Conservation (phyloP, 2,797 vertebrate genomes). For the Numenius phaeopus region DNA sequence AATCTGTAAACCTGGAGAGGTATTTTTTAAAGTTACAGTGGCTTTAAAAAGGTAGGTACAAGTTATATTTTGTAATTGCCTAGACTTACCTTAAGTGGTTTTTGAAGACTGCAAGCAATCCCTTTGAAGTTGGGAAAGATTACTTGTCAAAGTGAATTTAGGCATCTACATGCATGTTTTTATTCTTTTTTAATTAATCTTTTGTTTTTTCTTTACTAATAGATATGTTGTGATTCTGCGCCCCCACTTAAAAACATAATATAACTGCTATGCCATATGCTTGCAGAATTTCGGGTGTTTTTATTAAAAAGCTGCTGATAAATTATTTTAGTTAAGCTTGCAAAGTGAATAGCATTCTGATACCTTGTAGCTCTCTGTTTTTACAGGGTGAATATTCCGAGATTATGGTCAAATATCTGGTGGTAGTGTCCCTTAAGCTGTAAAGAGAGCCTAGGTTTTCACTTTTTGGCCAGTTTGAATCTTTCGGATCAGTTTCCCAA, state of each 20-base stretch:
- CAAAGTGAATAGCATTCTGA: not conserved
- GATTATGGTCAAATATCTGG: not conserved
- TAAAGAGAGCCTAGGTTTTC: not conserved
- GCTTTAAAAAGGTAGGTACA: not conserved
- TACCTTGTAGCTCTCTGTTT: not conserved
- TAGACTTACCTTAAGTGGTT: too few species aligned
- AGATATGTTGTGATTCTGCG: not conserved
- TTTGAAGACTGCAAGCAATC: not conserved
- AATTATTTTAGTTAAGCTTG: not conserved
- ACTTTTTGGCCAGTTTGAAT: not conserved
- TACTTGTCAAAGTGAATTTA: not conserved
- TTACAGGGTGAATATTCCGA: not conserved
- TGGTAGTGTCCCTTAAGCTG: not conserved
- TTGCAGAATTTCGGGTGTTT: not conserved
- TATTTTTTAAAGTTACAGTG: not conserved
- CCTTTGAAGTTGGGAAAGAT: not conserved
- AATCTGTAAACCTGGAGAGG: not conserved
- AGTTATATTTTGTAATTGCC: not conserved
- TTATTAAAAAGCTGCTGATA: not conserved
- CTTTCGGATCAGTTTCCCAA: not conserved
- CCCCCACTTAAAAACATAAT: not conserved
- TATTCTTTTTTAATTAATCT: not conserved
- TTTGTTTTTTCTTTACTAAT: accelerated
- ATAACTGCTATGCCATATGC: accelerated
- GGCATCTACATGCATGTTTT: not conserved